Conservation (phyloP, 2,113 vertebrate species). For the Alligator sinensis region DNA sequence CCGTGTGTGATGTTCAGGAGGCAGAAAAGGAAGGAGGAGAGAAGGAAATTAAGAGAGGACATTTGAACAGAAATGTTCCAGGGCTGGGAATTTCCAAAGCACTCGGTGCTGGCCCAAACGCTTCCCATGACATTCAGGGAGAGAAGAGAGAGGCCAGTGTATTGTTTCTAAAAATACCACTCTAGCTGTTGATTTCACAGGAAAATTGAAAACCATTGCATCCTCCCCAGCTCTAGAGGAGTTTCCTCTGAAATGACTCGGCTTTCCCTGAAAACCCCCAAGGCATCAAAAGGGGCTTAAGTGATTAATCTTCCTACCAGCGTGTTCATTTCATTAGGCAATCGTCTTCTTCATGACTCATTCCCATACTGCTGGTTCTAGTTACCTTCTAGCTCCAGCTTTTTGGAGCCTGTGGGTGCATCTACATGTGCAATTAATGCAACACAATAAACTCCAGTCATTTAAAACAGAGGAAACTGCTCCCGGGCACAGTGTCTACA, state of each 20-base stretch:
- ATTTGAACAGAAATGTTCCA: not conserved
- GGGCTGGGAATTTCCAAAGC: not conserved
- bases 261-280: not conserved
- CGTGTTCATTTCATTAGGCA: rapidly evolving
- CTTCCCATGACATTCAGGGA: not conserved
- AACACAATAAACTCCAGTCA: not conserved
- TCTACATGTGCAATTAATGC: no score
- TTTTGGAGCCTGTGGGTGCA: not conserved
- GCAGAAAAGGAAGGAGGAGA: not conserved
- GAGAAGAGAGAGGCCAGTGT: not conserved
- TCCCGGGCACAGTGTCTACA: no score
- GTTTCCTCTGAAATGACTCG: not conserved
- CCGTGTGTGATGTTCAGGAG: not conserved
- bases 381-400: not conserved
- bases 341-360: rapidly evolving
- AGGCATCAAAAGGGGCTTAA: not conserved
- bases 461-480: no score
- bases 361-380: not conserved
- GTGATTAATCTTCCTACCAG: not conserved
- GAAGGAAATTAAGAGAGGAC: not conserved
- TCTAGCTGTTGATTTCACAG: not conserved
- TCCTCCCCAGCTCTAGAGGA: not conserved
- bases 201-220: not conserved
- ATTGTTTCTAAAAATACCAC: not conserved
- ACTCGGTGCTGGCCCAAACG: not conserved